Percentiles rank a stretch among this genome's conserved stretches.
phyloP scores from a whole-genome alignment of 1,140 invertebrate genomes.

The Eufriesea mexicana region DNA sequence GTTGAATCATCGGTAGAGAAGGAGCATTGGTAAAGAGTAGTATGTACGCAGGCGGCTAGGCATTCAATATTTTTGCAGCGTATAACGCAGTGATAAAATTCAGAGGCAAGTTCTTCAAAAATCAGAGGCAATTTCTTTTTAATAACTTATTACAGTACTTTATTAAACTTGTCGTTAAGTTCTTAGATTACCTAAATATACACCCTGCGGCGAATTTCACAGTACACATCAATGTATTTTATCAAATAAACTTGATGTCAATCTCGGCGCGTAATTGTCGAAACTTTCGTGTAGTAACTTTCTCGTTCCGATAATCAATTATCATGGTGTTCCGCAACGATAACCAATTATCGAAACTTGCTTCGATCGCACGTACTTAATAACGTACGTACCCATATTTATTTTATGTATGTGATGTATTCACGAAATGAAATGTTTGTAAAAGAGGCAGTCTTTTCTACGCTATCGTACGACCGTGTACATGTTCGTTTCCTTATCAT shows the following conservation, averaged over 20 bases:
- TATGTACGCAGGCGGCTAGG: background rate
- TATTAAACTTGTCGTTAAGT: constrained; percentile 72
- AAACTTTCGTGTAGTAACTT: background rate
- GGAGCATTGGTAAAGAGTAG: too few species aligned
- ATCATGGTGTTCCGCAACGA: constrained; percentile 20
- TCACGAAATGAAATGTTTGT: constrained; percentile 23
- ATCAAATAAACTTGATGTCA: constrained; percentile 9
- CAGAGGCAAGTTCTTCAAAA: background rate
- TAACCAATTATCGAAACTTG: constrained; percentile 21
- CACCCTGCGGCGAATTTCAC: constrained; percentile 52
- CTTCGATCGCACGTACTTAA: background rate
- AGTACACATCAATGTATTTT: constrained; percentile 18
- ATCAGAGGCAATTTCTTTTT: constrained; percentile 49
- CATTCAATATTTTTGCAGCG: background rate
- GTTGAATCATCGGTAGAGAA: background rate
- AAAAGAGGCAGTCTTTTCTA: constrained; percentile 63
- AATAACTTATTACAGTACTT: constrained; percentile 79
- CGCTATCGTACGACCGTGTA: constrained; percentile 40
- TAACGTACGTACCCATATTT: background rate
- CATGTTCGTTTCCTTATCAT: background rate
- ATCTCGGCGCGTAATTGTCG: background rate
- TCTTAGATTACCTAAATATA: constrained; percentile 74
- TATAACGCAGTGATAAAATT: background rate
- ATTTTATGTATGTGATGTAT: constrained; percentile 8
- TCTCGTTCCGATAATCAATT: background rate